Percentiles rank a stretch among this genome's conserved stretches.
phyloP scores from a whole-genome alignment of 1,140 invertebrate species.

The Potamilus streckersoni region DNA sequence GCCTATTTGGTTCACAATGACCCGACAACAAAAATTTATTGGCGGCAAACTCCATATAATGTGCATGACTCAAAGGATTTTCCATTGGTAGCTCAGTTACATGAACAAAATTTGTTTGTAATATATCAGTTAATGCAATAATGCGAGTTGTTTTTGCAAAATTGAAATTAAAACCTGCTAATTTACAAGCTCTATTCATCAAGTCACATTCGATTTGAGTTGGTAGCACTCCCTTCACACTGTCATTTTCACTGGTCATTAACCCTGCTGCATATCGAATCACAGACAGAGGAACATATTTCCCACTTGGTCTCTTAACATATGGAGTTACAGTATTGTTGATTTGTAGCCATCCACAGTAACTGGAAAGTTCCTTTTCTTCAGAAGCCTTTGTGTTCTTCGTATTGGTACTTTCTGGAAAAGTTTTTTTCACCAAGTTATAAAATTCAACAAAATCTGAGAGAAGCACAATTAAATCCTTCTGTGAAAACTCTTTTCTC shows the following conservation, averaged over 20 bases:
- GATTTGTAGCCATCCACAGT: conserved; percentile 86
- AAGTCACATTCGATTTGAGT: conserved; percentile 53
- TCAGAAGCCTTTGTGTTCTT: conserved; percentile 2
- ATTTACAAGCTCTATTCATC: conserved; percentile 59
- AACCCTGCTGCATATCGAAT: conserved; percentile 63
- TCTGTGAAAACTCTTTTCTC: conserved; percentile 86
- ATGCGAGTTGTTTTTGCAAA: conserved; percentile 54
- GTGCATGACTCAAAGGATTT: conserved; percentile 61
- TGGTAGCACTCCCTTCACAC: conserved; percentile 45
- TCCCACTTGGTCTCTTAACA: conserved; percentile 75
- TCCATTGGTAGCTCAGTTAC: conserved; percentile 59
- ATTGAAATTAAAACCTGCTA: conserved; percentile 59
- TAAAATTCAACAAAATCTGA: conserved; percentile 91
- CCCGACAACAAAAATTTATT: neutral
- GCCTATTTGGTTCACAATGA: too few species aligned
- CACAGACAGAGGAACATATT: conserved; percentile 91
- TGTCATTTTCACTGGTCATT: conserved; percentile 34
- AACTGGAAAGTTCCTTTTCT: conserved; percentile 17
- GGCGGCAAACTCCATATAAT: conserved; percentile 51
- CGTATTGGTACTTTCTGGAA: conserved; percentile 79
- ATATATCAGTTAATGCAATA: conserved; percentile 52
- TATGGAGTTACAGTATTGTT: conserved; percentile 95
- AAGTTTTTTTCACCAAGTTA: conserved; percentile 70
- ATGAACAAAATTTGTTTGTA: conserved; percentile 43
- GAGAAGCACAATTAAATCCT: conserved; percentile 89